Evolutionary conservation across 2,113 vertebrate genomes (phyloP).

Genomic region (Cinclus cinclus): DNA sequence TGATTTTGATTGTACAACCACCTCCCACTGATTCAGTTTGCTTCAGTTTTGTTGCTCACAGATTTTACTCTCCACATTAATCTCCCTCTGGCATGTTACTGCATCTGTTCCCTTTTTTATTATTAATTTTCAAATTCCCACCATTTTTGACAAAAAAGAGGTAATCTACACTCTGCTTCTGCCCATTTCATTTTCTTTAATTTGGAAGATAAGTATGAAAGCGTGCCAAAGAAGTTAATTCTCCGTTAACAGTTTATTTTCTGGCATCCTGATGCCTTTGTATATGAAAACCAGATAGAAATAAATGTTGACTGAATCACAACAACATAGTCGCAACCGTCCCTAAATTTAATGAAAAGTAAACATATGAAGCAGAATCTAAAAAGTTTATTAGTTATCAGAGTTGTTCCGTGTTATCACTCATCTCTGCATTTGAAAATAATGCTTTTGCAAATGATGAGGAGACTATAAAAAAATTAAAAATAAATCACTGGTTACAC

Average conservation of each 20-base stretch:
- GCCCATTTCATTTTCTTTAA: slow-evolving; percentile 88
- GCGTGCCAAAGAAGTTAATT: slow-evolving; percentile 85
- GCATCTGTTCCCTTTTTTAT: slow-evolving; percentile 99
- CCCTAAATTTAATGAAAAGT: slow-evolving; percentile 78
- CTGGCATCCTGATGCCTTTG: slow-evolving; percentile 79
- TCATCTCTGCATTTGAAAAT: slow-evolving; percentile 45
- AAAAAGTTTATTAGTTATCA: slow-evolving; percentile 72
- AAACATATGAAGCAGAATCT: slow-evolving; percentile 70
- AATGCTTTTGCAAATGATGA: slow-evolving; percentile 26
- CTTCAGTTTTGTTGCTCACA: slow-evolving; percentile 99
- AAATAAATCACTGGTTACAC: not conserved
- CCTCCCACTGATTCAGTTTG: slow-evolving; percentile 97
- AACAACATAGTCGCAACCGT: slow-evolving; percentile 49
- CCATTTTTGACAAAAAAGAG: slow-evolving; percentile 88
- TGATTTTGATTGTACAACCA: slow-evolving; percentile 97
- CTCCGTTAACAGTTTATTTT: slow-evolving; percentile 84
- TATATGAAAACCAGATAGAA: slow-evolving; percentile 79
- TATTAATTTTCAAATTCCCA: slow-evolving; percentile 98
- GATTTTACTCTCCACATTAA: slow-evolving; percentile 96
- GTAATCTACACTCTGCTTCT: slow-evolving; percentile 85
- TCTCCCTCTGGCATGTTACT: slow-evolving; percentile 98
- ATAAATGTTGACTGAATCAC: slow-evolving; percentile 77
- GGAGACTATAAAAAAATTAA: not conserved
- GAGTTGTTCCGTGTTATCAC: slow-evolving; percentile 29
- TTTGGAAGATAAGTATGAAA: slow-evolving; percentile 83